Conservation (phyloP, 2,113 vertebrate genomes). For the Nibea coibor region DNA sequence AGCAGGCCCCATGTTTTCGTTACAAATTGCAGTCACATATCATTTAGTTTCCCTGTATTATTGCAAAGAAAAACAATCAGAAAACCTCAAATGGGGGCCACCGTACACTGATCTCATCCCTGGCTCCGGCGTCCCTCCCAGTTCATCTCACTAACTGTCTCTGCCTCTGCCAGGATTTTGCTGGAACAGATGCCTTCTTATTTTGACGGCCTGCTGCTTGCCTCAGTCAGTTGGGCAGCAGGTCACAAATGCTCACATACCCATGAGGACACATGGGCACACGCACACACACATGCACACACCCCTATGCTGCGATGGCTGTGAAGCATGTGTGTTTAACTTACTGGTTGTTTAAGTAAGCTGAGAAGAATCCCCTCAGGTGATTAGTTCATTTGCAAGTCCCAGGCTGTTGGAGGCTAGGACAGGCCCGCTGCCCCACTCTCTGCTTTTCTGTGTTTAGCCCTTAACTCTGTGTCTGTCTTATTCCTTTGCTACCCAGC, state of each 20-base stretch:
- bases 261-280: conserved; percentile 49
- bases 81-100: conserved; percentile 64
- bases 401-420: conserved; percentile 48
- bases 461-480: conserved; percentile 27
- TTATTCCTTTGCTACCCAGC: conserved; percentile 21
- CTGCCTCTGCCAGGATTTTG: conserved; percentile 60
- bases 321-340: conserved; percentile 79
- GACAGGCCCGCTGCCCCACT: conserved; percentile 41
- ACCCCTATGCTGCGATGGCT: conserved; percentile 37
- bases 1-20: conserved; percentile 70
- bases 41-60: conserved; percentile 77
- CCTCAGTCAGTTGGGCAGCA: conserved; percentile 69
- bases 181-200: conserved; percentile 77
- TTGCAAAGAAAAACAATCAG: conserved; percentile 72
- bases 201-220: conserved; percentile 72
- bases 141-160: conserved; percentile 70
- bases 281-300: conserved; percentile 31
- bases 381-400: conserved; percentile 82
- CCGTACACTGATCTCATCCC: conserved; percentile 52
- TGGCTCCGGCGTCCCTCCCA: conserved; percentile 50
- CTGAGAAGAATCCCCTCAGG: conserved; percentile 82
- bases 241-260: conserved; percentile 69
- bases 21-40: conserved; percentile 78
- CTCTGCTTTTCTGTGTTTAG: conserved; percentile 38
- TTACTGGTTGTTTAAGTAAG: conserved; percentile 81